Conservation (phyloP, 2,888 invertebrate genomes). For the Apotomis turbidana region DNA sequence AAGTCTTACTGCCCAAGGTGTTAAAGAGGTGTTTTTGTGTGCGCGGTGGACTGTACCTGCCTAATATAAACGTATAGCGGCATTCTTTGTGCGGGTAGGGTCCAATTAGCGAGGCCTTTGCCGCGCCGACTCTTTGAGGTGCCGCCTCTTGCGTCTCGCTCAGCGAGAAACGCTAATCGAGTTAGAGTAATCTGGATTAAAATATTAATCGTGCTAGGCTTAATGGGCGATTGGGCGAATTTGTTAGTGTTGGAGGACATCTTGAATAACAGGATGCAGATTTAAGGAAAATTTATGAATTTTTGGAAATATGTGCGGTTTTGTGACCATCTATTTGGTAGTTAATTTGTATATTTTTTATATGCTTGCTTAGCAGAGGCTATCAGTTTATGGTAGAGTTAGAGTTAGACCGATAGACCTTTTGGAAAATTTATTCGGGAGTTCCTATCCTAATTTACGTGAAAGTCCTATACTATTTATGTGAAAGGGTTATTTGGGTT, state of each 20-base stretch:
- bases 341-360: too few relatives aligned
- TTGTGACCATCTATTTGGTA: too few relatives aligned
- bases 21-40: constrained; percentile 16
- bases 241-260: background rate
- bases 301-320: too few relatives aligned
- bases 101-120: constrained; percentile 75
- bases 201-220: constrained; percentile 37
- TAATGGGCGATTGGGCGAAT: constrained; percentile 29
- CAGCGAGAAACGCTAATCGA: constrained; percentile 33
- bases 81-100: constrained; percentile 76
- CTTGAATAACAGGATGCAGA: too few relatives aligned
- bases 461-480: too few relatives aligned
- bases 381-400: too few relatives aligned
- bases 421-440: too few relatives aligned
- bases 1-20: background rate
- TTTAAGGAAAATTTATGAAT: too few relatives aligned
- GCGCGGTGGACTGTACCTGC: constrained; percentile 23
- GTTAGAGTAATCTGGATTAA: constrained; percentile 39
- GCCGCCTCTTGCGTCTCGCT: constrained; percentile 57
- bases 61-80: constrained; percentile 79
- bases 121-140: constrained; percentile 79
- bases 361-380: too few relatives aligned
- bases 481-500: too few relatives aligned
- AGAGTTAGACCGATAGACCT: too few relatives aligned
- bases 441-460: too few relatives aligned